A percentile compares a stretch with the other conserved stretches of the same genome.
Conservation (phyloP, 2,888 invertebrate species). For the Drosophila histrio region DNA sequence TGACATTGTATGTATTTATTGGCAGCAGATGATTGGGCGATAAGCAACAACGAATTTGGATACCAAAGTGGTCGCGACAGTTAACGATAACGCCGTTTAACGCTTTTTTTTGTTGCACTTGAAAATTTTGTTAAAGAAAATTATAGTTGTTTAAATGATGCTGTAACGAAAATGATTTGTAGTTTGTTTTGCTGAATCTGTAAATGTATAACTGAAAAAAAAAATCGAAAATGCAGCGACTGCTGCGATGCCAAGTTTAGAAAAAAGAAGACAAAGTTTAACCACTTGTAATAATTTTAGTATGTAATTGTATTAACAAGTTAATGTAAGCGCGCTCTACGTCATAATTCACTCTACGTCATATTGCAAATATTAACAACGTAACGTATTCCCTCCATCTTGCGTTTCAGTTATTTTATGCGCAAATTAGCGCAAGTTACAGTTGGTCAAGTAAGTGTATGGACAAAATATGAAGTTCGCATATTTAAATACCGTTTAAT, state of each 20-base stretch:
- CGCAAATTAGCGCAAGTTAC: too few species aligned
- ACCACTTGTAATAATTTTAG: too few species aligned
- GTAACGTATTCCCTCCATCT: too few species aligned
- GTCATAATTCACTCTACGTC: too few species aligned
- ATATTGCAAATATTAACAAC: too few species aligned
- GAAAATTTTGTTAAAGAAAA: conserved; percentile 42
- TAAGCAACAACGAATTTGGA: not conserved
- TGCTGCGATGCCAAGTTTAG: not conserved
- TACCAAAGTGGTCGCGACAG: not conserved
- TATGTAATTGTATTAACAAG: too few species aligned
- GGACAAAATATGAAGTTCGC: too few species aligned
- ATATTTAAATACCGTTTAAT: too few species aligned
- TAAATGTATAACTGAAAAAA: not conserved
- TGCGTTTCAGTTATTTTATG: too few species aligned
- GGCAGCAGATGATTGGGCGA: not conserved
- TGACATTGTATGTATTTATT: conserved; percentile 51
- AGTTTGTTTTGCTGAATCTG: not conserved
- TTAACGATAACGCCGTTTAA: not conserved
- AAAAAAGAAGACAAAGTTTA: not conserved
- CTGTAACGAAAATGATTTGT: conserved; percentile 45
- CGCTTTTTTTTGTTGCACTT: conserved; percentile 42
- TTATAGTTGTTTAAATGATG: conserved; percentile 25
- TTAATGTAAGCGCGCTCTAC: too few species aligned
- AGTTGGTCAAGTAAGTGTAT: too few species aligned
- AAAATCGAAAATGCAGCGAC: conserved; percentile 4